phyloP scores from a whole-genome alignment of 1,140 invertebrate species.

The Zelostemma sp. region DNA sequence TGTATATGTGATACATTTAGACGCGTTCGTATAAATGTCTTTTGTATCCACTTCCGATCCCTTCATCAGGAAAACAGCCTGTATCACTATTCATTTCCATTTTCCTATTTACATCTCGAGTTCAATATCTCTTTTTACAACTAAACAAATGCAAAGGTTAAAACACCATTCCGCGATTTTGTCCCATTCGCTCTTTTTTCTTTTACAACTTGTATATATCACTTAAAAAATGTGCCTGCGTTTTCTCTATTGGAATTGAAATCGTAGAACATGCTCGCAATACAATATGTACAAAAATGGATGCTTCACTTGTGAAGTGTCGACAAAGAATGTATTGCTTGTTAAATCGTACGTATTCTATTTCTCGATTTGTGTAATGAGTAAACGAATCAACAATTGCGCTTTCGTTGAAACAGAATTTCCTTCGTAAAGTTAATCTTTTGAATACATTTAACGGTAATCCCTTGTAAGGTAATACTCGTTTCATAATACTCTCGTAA shows the following conservation, averaged over 20 bases:
- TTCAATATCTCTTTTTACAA: background rate
- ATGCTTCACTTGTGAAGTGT: background rate
- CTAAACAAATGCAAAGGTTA: slow-evolving; percentile 4
- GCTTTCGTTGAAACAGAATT: too few species aligned
- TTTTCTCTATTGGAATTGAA: background rate
- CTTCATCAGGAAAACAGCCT: background rate
- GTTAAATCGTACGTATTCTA: background rate
- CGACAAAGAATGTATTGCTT: background rate
- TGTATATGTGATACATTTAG: slow-evolving; percentile 46
- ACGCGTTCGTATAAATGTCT: slow-evolving; percentile 41
- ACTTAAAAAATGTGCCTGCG: background rate
- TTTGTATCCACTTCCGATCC: slow-evolving; percentile 23
- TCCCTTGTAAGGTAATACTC: too few species aligned
- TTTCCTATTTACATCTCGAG: background rate
- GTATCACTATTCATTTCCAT: slow-evolving; percentile 3
- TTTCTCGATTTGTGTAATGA: background rate
- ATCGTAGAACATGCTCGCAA: background rate
- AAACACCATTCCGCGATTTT: background rate
- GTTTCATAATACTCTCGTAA: too few species aligned
- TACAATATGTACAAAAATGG: background rate
- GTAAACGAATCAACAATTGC: background rate
- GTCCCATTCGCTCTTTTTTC: background rate
- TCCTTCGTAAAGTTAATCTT: too few species aligned
- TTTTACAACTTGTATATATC: background rate
- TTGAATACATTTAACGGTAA: too few species aligned